Evolutionary conservation across 1,140 invertebrate species (phyloP).

Genomic region (Coboldia fuscipes): DNA sequence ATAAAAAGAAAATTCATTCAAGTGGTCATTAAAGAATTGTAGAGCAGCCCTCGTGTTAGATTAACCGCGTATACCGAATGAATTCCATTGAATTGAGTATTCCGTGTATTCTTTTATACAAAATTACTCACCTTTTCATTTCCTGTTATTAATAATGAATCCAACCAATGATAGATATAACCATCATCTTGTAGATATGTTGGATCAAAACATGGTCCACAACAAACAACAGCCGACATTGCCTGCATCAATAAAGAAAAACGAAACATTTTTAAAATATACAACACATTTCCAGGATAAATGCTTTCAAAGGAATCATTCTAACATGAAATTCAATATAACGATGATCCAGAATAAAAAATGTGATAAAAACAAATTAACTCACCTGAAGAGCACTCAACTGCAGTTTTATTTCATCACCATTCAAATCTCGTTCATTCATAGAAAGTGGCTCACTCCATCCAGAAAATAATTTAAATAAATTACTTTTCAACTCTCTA

Average conservation of each 20-base stretch:
- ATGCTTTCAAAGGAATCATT: neutral
- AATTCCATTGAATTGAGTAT: neutral
- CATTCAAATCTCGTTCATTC: no score
- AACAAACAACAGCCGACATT: conserved; percentile 85
- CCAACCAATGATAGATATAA: conserved; percentile 82
- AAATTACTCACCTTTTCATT: conserved; percentile 53
- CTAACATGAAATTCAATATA: neutral
- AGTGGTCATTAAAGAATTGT: neutral
- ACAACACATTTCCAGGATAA: no score
- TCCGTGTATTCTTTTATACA: neutral
- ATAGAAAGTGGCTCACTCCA: conserved; percentile 81
- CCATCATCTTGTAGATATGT: conserved; percentile 72
- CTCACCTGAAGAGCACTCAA: conserved; percentile 53
- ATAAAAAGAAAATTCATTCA: neutral
- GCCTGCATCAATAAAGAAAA: conserved; percentile 33
- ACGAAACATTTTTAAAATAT: neutral
- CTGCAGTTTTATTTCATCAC: conserved; percentile 38
- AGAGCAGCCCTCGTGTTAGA: no score
- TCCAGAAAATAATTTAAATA: conserved; percentile 80
- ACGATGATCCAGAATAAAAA: no score
- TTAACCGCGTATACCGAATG: no score
- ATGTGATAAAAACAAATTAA: conserved; percentile 2
- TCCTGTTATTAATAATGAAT: conserved; percentile 66
- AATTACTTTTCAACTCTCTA: conserved; percentile 59
- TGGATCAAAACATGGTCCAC: conserved; percentile 82